Percentiles rank a stretch among this genome's conserved stretches.
phyloP scores from a whole-genome alignment of 2,888 invertebrate species.

The Caenorhabditis sp. region DNA sequence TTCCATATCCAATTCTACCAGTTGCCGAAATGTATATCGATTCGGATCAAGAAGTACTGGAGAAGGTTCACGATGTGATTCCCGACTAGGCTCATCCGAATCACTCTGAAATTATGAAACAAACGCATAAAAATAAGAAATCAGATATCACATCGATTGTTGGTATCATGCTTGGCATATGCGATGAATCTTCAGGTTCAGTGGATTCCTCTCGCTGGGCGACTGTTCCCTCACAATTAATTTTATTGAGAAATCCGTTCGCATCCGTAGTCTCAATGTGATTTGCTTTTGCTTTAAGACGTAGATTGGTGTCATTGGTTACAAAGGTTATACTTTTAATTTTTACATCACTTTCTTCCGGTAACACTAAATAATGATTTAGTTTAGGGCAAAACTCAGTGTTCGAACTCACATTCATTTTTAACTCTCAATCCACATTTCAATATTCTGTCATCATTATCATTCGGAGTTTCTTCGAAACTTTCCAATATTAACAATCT shows the following conservation, averaged over 20 bases:
- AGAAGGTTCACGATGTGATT: neutral
- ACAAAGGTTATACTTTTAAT: constrained; percentile 5
- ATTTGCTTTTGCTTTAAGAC: constrained; percentile 16
- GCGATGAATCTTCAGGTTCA: no score
- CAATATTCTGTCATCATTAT: constrained; percentile 16
- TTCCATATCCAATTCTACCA: neutral
- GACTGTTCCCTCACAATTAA: neutral
- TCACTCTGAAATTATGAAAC: no score
- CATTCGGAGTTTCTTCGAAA: neutral
- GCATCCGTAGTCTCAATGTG: neutral
- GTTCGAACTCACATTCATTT: constrained; percentile 14
- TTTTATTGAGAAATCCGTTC: neutral
- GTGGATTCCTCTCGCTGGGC: no score
- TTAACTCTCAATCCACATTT: constrained; percentile 18
- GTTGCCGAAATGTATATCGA: neutral
- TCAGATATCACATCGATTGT: no score
- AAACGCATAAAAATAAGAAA: no score
- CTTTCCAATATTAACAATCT: neutral
- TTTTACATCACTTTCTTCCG: neutral
- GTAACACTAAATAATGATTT: constrained; percentile 11
- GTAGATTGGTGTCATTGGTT: constrained; percentile 9
- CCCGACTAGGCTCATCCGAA: no score
- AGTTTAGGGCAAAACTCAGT: neutral
- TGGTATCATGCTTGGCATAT: no score
- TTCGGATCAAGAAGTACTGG: neutral